Evolutionary conservation across 2,888 invertebrate genomes (phyloP).

Genomic region (Bimastos eiseni): DNA sequence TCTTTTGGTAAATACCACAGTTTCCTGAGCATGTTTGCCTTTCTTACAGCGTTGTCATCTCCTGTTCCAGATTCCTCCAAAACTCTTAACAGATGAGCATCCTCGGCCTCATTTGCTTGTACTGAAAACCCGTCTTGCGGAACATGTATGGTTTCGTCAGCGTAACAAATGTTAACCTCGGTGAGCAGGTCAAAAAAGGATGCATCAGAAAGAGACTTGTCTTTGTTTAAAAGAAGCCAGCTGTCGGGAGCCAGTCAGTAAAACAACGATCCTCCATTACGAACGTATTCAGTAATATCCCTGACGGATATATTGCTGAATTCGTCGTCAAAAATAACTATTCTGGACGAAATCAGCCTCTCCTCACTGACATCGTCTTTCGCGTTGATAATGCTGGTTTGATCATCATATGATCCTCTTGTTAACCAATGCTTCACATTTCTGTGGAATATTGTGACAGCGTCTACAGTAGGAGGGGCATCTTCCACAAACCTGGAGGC

Average conservation of each 20-base stretch:
- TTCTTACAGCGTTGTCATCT: not conserved
- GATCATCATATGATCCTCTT: not conserved
- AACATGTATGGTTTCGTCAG: not conserved
- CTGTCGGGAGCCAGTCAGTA: conserved; percentile 45
- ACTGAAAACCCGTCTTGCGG: not conserved
- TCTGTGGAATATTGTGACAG: not conserved
- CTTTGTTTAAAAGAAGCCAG: conserved; percentile 38
- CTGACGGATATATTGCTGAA: not conserved
- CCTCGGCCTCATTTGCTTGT: not conserved
- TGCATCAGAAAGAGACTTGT: conserved; percentile 40
- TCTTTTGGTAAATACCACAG: not conserved
- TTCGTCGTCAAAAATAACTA: not conserved
- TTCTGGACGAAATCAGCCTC: not conserved
- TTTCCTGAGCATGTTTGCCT: not conserved
- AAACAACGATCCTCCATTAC: conserved; percentile 40
- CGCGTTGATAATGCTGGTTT: not conserved
- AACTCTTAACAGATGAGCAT: conserved; percentile 10
- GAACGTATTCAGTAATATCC: conserved; percentile 24
- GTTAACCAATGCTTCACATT: not conserved
- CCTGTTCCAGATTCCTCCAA: not conserved
- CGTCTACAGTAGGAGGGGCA: not conserved
- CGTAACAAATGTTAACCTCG: not conserved
- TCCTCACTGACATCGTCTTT: not conserved
- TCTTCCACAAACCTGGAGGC: not conserved
- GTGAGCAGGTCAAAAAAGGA: conserved; percentile 3